A percentile compares a stretch with the other conserved stretches of the same genome.
These are phyloP conservation scores for Pseudois nayaur DNA, from an alignment of 2,113 vertebrate species.

Conservation along the genomic window DNA sequence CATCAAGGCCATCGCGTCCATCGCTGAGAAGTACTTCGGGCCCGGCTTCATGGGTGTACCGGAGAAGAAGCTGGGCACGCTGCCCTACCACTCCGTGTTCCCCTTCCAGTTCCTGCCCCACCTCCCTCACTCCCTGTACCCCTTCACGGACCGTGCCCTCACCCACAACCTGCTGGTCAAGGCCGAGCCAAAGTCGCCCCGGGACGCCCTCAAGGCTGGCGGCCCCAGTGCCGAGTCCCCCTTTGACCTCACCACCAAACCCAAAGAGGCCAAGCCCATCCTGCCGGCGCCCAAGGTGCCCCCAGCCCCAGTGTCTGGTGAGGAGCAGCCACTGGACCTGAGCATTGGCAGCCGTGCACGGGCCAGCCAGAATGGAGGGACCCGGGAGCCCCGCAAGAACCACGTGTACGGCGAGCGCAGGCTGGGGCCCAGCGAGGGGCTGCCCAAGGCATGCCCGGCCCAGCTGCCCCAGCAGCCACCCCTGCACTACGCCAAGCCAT, in stretches of 20 bases:
- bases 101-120: constrained; percentile 97
- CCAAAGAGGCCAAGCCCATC: constrained; percentile 90
- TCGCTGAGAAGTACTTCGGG: constrained; percentile 98
- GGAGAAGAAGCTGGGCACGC: constrained; percentile 95
- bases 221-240: constrained; percentile 88
- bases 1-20: constrained; percentile 98
- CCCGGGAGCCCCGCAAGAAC: constrained; percentile 89
- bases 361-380: constrained; percentile 90
- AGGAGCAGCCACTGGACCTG: constrained; percentile 97
- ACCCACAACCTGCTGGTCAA: constrained; percentile 95
- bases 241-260: constrained; percentile 97
- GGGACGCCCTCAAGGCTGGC: constrained; percentile 90
- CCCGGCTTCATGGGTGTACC: constrained; percentile 96
- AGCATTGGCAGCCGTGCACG: constrained; percentile 94
- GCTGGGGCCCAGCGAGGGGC: constrained; percentile 83
- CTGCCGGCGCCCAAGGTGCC: constrained; percentile 81
- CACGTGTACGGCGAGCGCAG: constrained; percentile 90
- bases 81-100: constrained; percentile 97
- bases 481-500: constrained; percentile 98
- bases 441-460: constrained; percentile 84
- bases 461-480: constrained; percentile 91
- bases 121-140: constrained; percentile 95
- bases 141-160: constrained; percentile 92
- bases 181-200: constrained; percentile 95
- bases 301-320: constrained; percentile 77